Evolutionary conservation across 1,140 invertebrate species (phyloP), one percentile per base, ranked within the genome.

Genomic region (Trichogramma pretiosum): DNA sequence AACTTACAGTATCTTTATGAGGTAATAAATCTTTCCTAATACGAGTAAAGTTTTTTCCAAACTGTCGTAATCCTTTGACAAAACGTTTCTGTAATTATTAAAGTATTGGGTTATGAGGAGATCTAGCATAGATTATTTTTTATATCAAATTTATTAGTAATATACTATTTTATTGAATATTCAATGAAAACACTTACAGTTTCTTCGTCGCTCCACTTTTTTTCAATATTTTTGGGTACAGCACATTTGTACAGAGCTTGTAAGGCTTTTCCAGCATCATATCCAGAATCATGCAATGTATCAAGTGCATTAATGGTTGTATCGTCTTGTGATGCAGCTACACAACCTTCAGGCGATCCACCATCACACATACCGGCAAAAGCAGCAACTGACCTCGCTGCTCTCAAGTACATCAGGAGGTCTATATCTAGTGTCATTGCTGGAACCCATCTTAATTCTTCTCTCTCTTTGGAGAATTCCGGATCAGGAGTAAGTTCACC

Each of bases 11-110:
- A 62, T 96, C 92, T 78, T 95, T 94, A 65, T 94, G 89, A 45
- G 93, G 91, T 52, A 98, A 75, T 43, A 98, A 77, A 71, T 98
- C 94, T 73, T 96, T 96, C 54, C 86, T 79, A 56, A 99, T 98
- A 58, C 93, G 86, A 69, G 95, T 96, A 74, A 99, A 99, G 75
- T 99, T 98, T 75, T 99, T 99, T 56, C 96, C 96, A 78, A 96
- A 95, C 65, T 94, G 91, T 49, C 93, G 78, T 46, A 99, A 79
- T 56, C 96, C 96, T 77, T 98, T 98, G 42, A 96, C 91, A 77
- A 99, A 99, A 56, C 91, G 81, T 79, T 97, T 96, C 67, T 84
- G 62, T 34, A 71, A n/a, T n/a, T n/a, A n/a, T n/a, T n/a, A n/a
- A 40, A 24, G n/a, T 21, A 24, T 48, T 48, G 44, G n/a, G n/a